Conservation (phyloP, 2,888 invertebrate genomes). For the Agrotis exclamationis region DNA sequence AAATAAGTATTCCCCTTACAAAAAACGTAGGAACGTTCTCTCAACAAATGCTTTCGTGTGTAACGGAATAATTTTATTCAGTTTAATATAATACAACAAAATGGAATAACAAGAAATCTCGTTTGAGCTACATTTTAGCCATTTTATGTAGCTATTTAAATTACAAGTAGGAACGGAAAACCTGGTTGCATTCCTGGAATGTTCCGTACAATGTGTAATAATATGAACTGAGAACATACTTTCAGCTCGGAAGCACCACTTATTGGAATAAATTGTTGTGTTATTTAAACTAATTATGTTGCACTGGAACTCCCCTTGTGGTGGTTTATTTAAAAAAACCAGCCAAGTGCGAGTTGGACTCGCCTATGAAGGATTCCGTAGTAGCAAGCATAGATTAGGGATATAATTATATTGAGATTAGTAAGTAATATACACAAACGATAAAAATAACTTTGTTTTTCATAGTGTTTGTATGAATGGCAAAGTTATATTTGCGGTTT, state of each 20-base stretch:
- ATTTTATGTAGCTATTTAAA: constrained; percentile 32
- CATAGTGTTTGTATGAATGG: too few relatives aligned
- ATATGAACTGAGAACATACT: constrained; percentile 19
- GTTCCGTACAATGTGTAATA: constrained; percentile 6
- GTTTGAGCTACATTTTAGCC: constrained; percentile 17
- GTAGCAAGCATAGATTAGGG: too few relatives aligned
- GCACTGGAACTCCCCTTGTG: background rate
- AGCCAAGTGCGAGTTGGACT: too few relatives aligned
- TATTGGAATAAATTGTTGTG: background rate
- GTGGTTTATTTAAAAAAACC: background rate
- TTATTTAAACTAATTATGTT: constrained; percentile 4
- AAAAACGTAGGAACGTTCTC: constrained; percentile 34
- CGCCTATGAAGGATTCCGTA: too few relatives aligned
- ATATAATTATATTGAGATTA: too few relatives aligned
- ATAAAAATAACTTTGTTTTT: too few relatives aligned
- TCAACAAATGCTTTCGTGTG: constrained; percentile 39
- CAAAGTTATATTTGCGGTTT: too few relatives aligned
- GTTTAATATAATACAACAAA: constrained; percentile 30
- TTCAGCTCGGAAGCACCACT: background rate
- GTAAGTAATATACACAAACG: too few relatives aligned
- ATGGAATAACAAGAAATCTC: constrained; percentile 33
- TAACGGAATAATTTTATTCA: constrained; percentile 28
- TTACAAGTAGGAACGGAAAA: constrained; percentile 11
- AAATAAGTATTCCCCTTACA: constrained; percentile 62
- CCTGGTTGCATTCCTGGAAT: constrained; percentile 10